Evolutionary conservation across 2,113 vertebrate genomes (phyloP), one percentile per base, ranked within the genome.

Genomic region (Tiliqua scincoides): DNA sequence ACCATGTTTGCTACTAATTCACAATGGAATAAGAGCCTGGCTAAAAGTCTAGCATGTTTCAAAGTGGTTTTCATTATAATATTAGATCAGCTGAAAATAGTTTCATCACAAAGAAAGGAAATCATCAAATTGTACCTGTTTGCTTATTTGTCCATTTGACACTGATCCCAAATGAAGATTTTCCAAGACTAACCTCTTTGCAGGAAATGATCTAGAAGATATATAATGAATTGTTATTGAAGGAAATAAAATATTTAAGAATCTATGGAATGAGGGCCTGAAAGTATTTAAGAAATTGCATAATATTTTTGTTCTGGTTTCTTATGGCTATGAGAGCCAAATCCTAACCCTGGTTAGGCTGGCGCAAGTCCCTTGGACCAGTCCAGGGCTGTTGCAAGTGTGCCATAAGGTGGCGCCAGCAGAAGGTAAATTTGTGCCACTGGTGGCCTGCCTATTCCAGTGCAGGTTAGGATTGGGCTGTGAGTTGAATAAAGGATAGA

Each of bases 1-100:
- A n/a, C 71, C n/a, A 65, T 76, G 30, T 76, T 67, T 65, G 73
- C 73, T 76, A 67, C 32, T 76, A 76, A 85, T 85, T 67, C 73
- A 76, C 62, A 37, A 57, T 21, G 32, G 43, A 25, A 54, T 85
- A 67, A 67, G 61, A 57, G 20, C 61, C 37, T 48, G 62, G 40
- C 72, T 85, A 54, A 76, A 85, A 32, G 70, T 75, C 35, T 77
- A 77, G 67, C 73, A 77, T 54, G 76, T 76, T 76, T 9, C 76
- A 85, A 76, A 65, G 72, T n/a, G 52, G 61, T 32, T 76, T 85
- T 77, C 61, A 75, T 63, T 52, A 52, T 35, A 65, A 48, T 84
- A 35, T 84, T 65, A 75, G 72, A 84, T 37, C 30, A 52, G 70
- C 57, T 73, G 57, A 83, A n/a, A 32, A 59, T 21, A 83, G 23